Conservation (phyloP, 2,797 vertebrate species). For the Sarcoramphus papa region DNA sequence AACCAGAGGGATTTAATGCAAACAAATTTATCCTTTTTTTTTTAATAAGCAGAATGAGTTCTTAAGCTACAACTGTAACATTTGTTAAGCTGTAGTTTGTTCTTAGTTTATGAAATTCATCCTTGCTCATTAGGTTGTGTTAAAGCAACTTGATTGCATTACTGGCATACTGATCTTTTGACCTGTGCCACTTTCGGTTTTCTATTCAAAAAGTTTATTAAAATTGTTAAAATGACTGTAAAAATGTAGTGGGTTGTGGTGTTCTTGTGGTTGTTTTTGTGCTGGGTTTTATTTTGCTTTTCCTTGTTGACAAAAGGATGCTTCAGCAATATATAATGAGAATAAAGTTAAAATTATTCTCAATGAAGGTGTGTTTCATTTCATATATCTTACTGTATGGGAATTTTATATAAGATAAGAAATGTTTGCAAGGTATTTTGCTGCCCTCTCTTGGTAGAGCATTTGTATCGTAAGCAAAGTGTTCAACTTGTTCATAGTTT, state of each 20-base stretch:
- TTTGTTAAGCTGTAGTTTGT: not conserved
- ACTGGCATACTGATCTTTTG: not conserved
- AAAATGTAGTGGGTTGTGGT: not conserved
- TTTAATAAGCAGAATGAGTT: not conserved
- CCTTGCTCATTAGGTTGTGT: not conserved
- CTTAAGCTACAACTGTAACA: not conserved
- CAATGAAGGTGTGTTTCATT: not conserved
- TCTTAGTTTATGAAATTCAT: not conserved
- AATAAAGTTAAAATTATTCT: not conserved
- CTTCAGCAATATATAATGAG: not conserved
- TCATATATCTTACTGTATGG: not conserved
- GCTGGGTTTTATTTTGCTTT: not conserved
- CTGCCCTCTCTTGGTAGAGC: constrained; percentile 48
- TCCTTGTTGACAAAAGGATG: not conserved
- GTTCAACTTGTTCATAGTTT: not conserved
- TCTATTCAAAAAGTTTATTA: not conserved
- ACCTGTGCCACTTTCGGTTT: not conserved
- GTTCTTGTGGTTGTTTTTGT: not conserved
- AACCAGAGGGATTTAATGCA: not conserved
- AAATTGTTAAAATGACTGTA: not conserved
- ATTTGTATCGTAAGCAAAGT: not conserved
- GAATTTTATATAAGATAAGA: not conserved
- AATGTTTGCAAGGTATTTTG: not conserved
- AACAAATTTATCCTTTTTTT: not conserved
- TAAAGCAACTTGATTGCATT: not conserved